Evolutionary conservation across 1,140 invertebrate genomes (phyloP), one percentile per base, ranked within the genome.

Genomic region (Drosophila nannoptera): DNA sequence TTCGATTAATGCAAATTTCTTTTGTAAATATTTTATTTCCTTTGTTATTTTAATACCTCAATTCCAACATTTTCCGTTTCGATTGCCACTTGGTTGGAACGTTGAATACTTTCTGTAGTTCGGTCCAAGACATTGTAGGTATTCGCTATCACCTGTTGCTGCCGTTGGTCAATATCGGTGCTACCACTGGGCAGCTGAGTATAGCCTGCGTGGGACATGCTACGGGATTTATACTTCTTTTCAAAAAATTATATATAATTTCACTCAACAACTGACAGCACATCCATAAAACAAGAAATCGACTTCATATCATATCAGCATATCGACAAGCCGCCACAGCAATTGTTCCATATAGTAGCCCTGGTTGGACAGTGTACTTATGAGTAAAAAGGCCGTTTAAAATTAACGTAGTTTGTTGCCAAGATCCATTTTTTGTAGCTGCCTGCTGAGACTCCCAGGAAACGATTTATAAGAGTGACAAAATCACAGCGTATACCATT

Each of bases 11-110:
- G 22, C 22, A 3, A 22, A 2, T 22, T 22, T 22, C 3, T 22
- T 4, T 46, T 50, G 16, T 33, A 14, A 8, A 9, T 35, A 33
- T 32, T 14, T 33, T 49, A 12, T 52, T 35, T 14, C 4, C 6
- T 9, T 5, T 9, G n/a, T 35, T 52, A 12, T 48, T n/a, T 9
- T 12, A 52, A 91, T 6, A 95, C 94, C 86, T 94, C 94, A 4
- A 92, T 93, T 0, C 95, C 95, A 71, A 96, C 92, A 77, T 93
- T 91, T 89, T 96, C 96, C 0, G 94, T 96, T 87, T 96, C 95
- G 7, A 93, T 91, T 9, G 95, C 94, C 49, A 95, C 91, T 75
- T 92, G 92, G 68, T 94, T 93, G 2, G 94, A 94, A 65, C 94
- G 69, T n/a, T 88, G 68, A 4, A 88, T 68, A 43, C 83, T 88